Conservation (phyloP, 2,797 vertebrate genomes). For the Schizopygopsis pylzovi region DNA sequence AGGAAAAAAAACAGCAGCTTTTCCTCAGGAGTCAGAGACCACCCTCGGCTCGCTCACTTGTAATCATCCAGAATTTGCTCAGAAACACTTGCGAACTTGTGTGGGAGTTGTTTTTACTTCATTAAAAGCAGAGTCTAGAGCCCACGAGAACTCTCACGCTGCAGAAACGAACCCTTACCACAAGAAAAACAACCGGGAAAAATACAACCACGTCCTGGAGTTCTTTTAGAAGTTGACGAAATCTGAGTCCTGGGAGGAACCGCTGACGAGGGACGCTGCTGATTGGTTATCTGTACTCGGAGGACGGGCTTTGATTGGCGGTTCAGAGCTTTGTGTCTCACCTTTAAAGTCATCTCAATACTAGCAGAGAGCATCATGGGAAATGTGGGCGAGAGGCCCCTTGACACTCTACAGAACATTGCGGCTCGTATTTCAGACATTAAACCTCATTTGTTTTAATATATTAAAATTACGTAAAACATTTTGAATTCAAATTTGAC, state of each 20-base stretch:
- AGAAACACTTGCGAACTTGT: constrained; percentile 78
- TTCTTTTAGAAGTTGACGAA: constrained; percentile 34
- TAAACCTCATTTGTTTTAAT: not conserved
- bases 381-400: constrained; percentile 3
- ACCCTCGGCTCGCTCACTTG: constrained; percentile 81
- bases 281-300: not conserved
- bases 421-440: not conserved
- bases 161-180: constrained; percentile 51
- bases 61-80: constrained; percentile 82
- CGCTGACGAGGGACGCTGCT: not conserved
- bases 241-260: not conserved
- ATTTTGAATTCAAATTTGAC: not conserved
- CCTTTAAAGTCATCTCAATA: not conserved
- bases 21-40: constrained; percentile 78
- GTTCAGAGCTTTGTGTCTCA: not conserved
- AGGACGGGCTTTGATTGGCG: not conserved
- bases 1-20: constrained; percentile 60
- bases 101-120: constrained; percentile 71
- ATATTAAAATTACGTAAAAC: too few species aligned
- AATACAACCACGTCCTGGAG: constrained; percentile 32
- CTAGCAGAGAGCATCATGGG: constrained; percentile 12
- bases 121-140: constrained; percentile 67
- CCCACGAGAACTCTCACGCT: constrained; percentile 62
- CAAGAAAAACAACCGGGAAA: constrained; percentile 43
- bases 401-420: not conserved